phyloP scores from a whole-genome alignment of 92 coral and sea anemone genomes.

The Palythoa grandis region DNA sequence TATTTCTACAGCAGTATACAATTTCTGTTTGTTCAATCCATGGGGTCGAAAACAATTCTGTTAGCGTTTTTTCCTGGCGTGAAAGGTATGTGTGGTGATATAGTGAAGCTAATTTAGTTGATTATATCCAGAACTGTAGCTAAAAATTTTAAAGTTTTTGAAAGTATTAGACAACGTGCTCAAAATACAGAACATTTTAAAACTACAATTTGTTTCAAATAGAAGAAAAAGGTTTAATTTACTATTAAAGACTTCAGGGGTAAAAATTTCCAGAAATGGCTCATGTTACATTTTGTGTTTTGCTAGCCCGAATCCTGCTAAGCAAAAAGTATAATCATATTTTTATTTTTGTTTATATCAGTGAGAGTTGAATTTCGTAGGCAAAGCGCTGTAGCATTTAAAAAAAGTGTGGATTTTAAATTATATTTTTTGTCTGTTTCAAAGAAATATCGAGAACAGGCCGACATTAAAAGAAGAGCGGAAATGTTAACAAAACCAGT shows the following conservation, averaged over 20 bases:
- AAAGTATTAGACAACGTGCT: too few relatives aligned
- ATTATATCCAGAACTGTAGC: too few relatives aligned
- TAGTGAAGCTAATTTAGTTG: background rate
- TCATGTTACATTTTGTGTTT: background rate
- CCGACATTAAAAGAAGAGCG: constrained; percentile 15
- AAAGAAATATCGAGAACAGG: background rate
- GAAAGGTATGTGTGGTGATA: constrained; percentile 14
- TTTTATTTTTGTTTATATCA: background rate
- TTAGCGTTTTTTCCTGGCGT: constrained; percentile 30
- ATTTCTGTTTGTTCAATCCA: constrained; percentile 48
- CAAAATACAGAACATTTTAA: background rate
- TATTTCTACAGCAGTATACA: constrained; percentile 24
- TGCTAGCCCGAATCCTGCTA: background rate
- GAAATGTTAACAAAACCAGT: background rate
- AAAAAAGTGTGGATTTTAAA: background rate
- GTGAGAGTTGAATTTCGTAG: background rate
- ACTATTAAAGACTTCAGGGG: background rate
- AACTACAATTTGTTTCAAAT: background rate
- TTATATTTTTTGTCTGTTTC: background rate
- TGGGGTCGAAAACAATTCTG: constrained; percentile 34
- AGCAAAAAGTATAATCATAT: background rate
- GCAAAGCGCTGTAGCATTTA: background rate
- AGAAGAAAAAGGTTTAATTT: background rate
- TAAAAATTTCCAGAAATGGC: background rate
- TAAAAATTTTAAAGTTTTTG: too few relatives aligned